Conservation (phyloP, 2,113 vertebrate genomes). For the Brachyistius frenatus region DNA sequence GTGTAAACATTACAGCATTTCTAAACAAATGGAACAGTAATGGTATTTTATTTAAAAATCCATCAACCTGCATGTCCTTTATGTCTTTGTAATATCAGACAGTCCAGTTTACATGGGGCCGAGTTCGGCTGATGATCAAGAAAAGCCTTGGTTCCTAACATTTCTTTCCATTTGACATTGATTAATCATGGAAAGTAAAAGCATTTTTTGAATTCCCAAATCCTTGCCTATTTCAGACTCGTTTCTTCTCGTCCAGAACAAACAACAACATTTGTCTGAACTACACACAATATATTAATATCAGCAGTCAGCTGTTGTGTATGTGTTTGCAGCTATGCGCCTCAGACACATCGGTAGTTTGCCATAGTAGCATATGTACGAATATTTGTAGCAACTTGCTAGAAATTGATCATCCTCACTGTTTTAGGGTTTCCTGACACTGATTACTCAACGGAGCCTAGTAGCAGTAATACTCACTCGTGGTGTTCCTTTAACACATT, state of each 20-base stretch:
- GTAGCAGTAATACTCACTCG: not conserved
- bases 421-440: too few relatives aligned
- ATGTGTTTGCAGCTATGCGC: too few relatives aligned
- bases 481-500: too few relatives aligned
- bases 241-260: too few relatives aligned
- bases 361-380: too few relatives aligned
- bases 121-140: constrained; percentile 2
- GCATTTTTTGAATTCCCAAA: not conserved
- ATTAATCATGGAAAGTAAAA: not conserved
- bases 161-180: not conserved
- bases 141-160: not conserved
- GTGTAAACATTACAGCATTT: not conserved
- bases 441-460: not conserved
- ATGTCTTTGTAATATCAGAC: not conserved
- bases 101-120: not conserved
- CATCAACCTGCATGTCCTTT: not conserved
- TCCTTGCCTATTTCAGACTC: too few relatives aligned
- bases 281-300: too few relatives aligned
- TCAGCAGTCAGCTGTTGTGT: too few relatives aligned
- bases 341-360: too few relatives aligned
- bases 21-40: not conserved
- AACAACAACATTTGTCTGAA: too few relatives aligned
- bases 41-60: not conserved
- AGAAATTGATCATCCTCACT: not conserved
- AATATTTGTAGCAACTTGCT: not conserved